Evolutionary conservation across 2,888 invertebrate genomes (phyloP).

Genomic region (Cataglyphis livida): DNA sequence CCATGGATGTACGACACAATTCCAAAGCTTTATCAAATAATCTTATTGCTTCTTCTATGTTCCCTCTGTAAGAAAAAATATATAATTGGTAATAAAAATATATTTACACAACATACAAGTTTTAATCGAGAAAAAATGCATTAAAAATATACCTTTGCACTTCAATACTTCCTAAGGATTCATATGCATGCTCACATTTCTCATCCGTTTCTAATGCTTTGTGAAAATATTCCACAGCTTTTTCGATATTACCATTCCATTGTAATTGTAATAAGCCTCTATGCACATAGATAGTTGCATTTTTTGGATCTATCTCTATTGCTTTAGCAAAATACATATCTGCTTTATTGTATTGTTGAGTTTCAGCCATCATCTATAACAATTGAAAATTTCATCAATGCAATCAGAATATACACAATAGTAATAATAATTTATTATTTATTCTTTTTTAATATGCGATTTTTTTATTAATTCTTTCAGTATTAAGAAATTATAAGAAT

Average conservation of each 20-base stretch:
- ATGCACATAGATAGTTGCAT: conserved; percentile 95
- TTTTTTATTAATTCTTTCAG: not conserved
- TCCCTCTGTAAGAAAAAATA: conserved; percentile 89
- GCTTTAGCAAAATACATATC: conserved; percentile 94
- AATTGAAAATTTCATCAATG: conserved; percentile 11
- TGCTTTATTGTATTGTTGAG: conserved; percentile 93
- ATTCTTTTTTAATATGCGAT: not conserved
- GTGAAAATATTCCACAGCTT: conserved; percentile 92
- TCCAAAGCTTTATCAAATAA: conserved; percentile 96
- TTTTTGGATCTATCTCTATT: conserved; percentile 92
- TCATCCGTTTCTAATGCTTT: conserved; percentile 95
- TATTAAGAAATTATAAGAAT: not conserved
- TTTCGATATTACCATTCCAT: conserved; percentile 93
- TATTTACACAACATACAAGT: conserved; percentile 26
- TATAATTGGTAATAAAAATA: conserved; percentile 43
- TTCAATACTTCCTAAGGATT: conserved; percentile 97
- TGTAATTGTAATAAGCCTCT: conserved; percentile 94
- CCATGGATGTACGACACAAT: conserved; percentile 94
- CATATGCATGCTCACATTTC: conserved; percentile 97
- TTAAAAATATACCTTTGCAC: conserved; percentile 89
- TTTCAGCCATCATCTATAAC: conserved; percentile 91
- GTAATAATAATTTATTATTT: not conserved
- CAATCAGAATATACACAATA: not conserved
- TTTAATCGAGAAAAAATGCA: not conserved
- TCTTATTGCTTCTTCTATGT: conserved; percentile 93